Base-by-base conservation (phyloP, 2,797 vertebrate species). In the Mycteria americana region DNA sequence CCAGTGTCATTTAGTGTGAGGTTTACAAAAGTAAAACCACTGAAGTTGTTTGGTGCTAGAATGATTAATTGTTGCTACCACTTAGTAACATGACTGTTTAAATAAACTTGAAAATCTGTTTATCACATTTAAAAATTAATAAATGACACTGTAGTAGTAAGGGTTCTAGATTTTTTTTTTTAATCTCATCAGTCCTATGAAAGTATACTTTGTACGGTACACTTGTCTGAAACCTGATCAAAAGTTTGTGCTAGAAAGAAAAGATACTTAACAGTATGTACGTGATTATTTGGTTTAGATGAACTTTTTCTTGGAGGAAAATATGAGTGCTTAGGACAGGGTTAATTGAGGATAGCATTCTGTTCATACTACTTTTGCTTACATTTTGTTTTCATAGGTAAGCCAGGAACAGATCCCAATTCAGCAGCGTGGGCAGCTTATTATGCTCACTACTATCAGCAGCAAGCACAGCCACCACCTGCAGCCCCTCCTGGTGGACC, bases 401-500 rank as follows among this genome's bases (percentile, higher is more conserved):
- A 99, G 98, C 99, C 99, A 90, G 99, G 99, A 87, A 99, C 99
- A 3, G 99, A 99, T 93, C 99, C 99, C 80, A 99, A 99, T 92
- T 99, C 99, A 45, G 99, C 99, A 60, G 99, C 99, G 1, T 99
- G 99, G 99, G 99, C 99, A 88, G 99, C 99, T 27, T 99, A 99
- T 96, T 99, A 99, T 85, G 99, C 99, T 96, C 99, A 99, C 97
- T 99, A 98, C 95, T 98, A 99, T 54, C 98, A 99, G 94, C 99
- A 99, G 92, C 99, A 99, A 98, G 99, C 99, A 31, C 99, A 99
- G 97, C 98, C 99, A 50, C 99, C 99, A 69, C 99, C 99, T 98
- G 99, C 99, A 81, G 99, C 99, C 50, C 98, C 99, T 69, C 98
- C 98, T 33, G 98, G 98, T 83, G 99, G 99, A 73, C 99, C 99